phyloP scores from a whole-genome alignment of 30 jellyfish, hydroid and myxozoan species.

The Mastigias papua region DNA sequence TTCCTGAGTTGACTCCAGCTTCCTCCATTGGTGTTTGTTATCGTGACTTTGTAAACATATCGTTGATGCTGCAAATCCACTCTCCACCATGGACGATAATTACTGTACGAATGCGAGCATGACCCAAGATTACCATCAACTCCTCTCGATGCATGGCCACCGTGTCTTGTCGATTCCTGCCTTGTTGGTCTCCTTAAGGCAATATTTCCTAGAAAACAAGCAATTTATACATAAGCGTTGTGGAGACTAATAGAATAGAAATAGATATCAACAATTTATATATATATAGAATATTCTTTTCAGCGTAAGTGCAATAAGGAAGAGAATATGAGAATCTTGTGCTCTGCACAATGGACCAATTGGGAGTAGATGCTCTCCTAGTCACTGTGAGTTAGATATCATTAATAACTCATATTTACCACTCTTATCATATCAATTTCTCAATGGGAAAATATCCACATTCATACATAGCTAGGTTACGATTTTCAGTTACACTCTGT shows the following conservation, averaged over 20 bases:
- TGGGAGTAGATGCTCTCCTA: too few relatives aligned
- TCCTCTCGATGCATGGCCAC: slow-evolving; percentile 13
- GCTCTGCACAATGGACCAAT: too few relatives aligned
- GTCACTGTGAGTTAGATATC: too few relatives aligned
- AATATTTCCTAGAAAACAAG: slow-evolving; percentile 2
- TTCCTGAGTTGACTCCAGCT: slow-evolving; percentile 9
- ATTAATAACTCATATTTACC: too few relatives aligned
- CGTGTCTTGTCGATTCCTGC: slow-evolving; percentile 6
- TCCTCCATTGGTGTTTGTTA: slow-evolving; percentile 13
- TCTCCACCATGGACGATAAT: slow-evolving; percentile 13
- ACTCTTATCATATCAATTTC: too few relatives aligned
- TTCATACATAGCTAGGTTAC: too few relatives aligned
- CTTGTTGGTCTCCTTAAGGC: slow-evolving; percentile 2
- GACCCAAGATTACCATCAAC: slow-evolving; percentile 15
- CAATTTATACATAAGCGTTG: background rate
- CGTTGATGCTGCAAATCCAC: slow-evolving; percentile 10
- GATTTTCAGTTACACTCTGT: too few relatives aligned
- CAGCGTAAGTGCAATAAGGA: too few relatives aligned
- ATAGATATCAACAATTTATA: too few relatives aligned
- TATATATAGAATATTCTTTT: too few relatives aligned
- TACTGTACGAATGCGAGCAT: slow-evolving; percentile 5
- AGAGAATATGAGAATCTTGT: too few relatives aligned
- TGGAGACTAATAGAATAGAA: background rate
- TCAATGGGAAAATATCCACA: too few relatives aligned
- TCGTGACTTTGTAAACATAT: slow-evolving; percentile 19